Evolutionary conservation across 2,888 invertebrate species (phyloP), one percentile per base, ranked within the genome.

Genomic region (Cephus pygmeus): DNA sequence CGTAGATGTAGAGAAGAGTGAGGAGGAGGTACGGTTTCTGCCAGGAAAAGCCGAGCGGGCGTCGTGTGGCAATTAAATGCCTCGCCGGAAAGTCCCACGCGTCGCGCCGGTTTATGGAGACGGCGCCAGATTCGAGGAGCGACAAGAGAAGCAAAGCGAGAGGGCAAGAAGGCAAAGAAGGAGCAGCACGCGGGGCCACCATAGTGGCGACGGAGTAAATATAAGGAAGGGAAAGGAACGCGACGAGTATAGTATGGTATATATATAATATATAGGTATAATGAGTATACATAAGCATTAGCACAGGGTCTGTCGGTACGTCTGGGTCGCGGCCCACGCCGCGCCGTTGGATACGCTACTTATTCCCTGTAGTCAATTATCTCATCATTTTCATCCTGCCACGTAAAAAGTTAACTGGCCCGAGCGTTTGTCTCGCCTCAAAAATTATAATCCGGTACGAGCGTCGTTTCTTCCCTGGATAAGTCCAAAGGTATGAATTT

Each of bases 381-480:
- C 84, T 86, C 84, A 85, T 86, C 84, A 84, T 82, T 86, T 86
- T 85, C 85, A 85, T 85, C 83, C 83, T 83, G 83, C 80, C 83
- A 69, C 73, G 79, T 74, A 77, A 76, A 81, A 80, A 80, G 73
- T 80, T 75, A 77, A 80, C 69, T 78, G 76, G 76, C 40, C 34
- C 74, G 71, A 76, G 69, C 77, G 75, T 75, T 75, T 77, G 77
- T 77, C 73, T 68, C 77, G 73, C 33, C 77, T 73, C 73, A 75
- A 75, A 77, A 75, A 74, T 75, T 69, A 73, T 73, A 77, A 74
- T 71, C 71, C 33, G 71, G 71, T 31, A 34, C 71, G 9, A 31
- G 12, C 31, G 71, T 71, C 33, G 34, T 15, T 34, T 6, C 71
- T 34, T 34, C 71, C 6, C 71, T 23, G 23, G 71, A 15, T 71